Evolutionary conservation across 2,888 invertebrate genomes (phyloP), one percentile per base, ranked within the genome.

Genomic region (Formica aserva): DNA sequence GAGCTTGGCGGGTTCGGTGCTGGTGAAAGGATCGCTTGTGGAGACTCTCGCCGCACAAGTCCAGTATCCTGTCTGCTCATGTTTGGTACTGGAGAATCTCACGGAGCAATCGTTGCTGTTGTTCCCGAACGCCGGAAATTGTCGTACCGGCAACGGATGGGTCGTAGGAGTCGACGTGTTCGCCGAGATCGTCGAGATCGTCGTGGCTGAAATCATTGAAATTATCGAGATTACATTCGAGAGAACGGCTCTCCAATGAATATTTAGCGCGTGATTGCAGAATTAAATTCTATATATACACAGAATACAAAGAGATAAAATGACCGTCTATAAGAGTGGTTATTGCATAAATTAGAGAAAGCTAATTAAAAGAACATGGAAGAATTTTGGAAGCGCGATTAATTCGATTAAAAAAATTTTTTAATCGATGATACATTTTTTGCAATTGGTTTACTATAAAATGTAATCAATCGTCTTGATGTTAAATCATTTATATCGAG

Each of bases 31-130:
- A 82, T 92, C 93, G 74, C 91, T 92, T 45, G 86, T 85, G 55
- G 92, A 91, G 78, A 86, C 89, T 85, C 94, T 90, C n/a, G 93
- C 94, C 15, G 94, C 94, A 85, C 94, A 95, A 63, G 92, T 93
- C 94, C 94, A 95, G 82, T 94, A 93, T 85, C 94, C 94, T 83
- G 93, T 92, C 86, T 94, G 94, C 83, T 94, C 94, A 86, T 94
- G 91, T 87, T 93, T 92, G 66, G 92, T 92, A 85, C 93, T 94
- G 38, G 93, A 93, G 88, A 95, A 94, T 87, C 94, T 89, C 35
- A 95, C 94, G 75, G 94, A 94, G 90, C 94, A 95, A 86, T 94
- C 94, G 88, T 94, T 94, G 85, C 93, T 94, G 82, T 93, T 92
- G 86, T 94, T 94, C 48, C 94, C 94, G 86, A 94, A 94, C 48